Evolutionary conservation across 2,888 invertebrate species (phyloP), one percentile per base, ranked within the genome.

Genomic region (Nomada fucata): DNA sequence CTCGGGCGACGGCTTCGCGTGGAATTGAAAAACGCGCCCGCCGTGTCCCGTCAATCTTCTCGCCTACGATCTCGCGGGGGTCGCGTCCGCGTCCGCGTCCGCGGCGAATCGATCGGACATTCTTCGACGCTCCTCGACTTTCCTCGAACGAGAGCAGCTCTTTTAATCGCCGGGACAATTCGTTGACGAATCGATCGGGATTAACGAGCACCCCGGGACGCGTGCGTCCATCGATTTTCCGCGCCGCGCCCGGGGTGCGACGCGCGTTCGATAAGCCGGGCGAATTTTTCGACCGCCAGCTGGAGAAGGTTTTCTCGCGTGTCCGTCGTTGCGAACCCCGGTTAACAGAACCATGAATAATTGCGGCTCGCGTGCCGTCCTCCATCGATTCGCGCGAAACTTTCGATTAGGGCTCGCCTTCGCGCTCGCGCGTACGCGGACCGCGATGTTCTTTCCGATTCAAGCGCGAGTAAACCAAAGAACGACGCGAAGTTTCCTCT

Each of bases 21-120:
- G 74, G 74, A 76, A 76, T 82, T 69, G 72, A 20, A 63, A 64
- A 71, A 74, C 68, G 59, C 53, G 59, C 47, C 52, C 10, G 23
- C 20, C 52, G 60, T 26, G 13, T 42, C 11, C 44, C 50, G 7
- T n/a, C 59, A 0, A 20, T 50, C 60, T 5, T n/a, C 3, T 20
- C 29, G 59, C 15, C 20, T 15, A 7, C 15, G 23, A 53, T 9
- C 5, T 13, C 44, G 13, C 3, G 23, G 0, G 0, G 1, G 23
- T 23, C 23, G 23, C 13, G 18, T 20, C 11, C 15, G 4, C 5
- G 1, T 11, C 23, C 13, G 1, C 29, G 23, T n/a, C 53, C 18
- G 23, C 74, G 13, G 42, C 13, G 5, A 9, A 23, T 11, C 68
- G 63, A 77, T 69, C 36, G 1, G 36, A 36, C 36, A 1, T 36